A percentile compares a stretch with the other conserved stretches of the same genome.
Evolutionary conservation across 2,113 vertebrate genomes (phyloP).

Genomic region (Neotoma lepida): DNA sequence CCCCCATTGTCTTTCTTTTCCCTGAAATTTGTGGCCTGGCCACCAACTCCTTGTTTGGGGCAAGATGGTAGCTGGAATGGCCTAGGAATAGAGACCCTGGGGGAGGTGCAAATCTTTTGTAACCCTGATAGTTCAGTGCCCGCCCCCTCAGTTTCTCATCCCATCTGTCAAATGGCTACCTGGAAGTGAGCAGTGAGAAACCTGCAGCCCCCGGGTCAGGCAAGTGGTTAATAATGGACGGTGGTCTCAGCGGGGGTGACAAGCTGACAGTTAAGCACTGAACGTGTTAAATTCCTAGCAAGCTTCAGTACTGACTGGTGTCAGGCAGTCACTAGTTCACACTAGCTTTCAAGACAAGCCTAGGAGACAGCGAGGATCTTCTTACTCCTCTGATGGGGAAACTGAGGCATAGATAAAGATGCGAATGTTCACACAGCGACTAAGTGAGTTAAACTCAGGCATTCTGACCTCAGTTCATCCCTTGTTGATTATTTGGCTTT

Average conservation of each 20-base stretch:
- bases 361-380: background rate
- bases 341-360: too few relatives aligned
- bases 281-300: background rate
- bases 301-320: background rate
- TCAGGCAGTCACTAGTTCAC: background rate
- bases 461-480: background rate
- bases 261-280: background rate
- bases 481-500: background rate
- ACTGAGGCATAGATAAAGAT: background rate
- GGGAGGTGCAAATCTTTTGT: background rate
- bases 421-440: background rate
- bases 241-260: background rate
- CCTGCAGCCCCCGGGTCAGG: fast-evolving
- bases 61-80: background rate
- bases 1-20: background rate
- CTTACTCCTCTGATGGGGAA: background rate
- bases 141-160: background rate
- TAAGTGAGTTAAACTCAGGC: background rate
- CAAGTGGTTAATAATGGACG: too few relatives aligned
- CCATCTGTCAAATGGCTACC: background rate
- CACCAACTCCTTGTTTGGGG: background rate
- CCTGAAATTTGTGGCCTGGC: background rate
- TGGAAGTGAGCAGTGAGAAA: background rate
- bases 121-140: background rate
- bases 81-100: background rate